phyloP scores from a whole-genome alignment of 1,140 invertebrate genomes.

The Aphis gossypii region DNA sequence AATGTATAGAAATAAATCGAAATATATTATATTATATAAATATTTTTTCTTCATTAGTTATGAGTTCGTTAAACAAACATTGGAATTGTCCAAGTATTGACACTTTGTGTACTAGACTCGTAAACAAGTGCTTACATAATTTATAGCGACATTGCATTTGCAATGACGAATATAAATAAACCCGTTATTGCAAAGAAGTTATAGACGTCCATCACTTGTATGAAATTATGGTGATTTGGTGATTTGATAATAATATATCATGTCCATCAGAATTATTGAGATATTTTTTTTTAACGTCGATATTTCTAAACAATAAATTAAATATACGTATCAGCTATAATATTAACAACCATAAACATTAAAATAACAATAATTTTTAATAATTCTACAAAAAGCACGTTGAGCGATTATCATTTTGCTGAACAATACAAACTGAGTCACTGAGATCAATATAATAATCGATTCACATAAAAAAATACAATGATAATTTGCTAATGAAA shows the following conservation, averaged over 20 bases:
- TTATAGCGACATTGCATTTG: background rate
- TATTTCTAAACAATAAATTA: background rate
- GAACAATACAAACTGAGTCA: background rate
- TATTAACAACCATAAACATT: background rate
- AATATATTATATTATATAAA: too few species aligned
- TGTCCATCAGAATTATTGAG: background rate
- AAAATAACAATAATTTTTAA: too few species aligned
- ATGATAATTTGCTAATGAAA: background rate
- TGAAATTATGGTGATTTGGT: background rate
- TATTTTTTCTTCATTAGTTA: background rate
- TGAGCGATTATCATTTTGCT: background rate
- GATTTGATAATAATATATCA: too few species aligned
- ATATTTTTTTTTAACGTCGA: background rate
- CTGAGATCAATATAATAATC: background rate
- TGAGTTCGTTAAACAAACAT: background rate
- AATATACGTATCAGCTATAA: background rate
- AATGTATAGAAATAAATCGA: background rate
- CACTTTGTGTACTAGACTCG: background rate
- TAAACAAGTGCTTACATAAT: background rate
- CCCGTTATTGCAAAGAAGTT: background rate
- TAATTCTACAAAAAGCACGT: background rate
- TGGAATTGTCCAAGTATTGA: background rate
- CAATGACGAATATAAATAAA: too few species aligned
- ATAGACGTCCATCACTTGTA: background rate
- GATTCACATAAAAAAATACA: background rate